These are phyloP conservation scores for Perca flavescens DNA, from an alignment of 2,113 vertebrate genomes.

Conservation along the genomic window DNA sequence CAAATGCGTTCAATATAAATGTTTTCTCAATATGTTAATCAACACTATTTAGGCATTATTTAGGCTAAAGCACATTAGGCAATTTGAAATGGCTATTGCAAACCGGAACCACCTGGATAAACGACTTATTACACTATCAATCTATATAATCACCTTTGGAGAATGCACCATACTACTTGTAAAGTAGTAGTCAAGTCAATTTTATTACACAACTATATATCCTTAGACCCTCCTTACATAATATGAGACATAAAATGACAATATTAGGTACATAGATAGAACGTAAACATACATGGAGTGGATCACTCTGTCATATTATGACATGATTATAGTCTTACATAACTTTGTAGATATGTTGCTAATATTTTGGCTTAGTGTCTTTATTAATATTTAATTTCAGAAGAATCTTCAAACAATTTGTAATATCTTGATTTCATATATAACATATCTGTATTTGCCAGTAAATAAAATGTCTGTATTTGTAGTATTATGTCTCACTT, in stretches of 20 bases:
- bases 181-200: background rate
- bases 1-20: background rate
- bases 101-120: background rate
- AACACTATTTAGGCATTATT: background rate
- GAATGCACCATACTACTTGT: background rate
- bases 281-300: no score
- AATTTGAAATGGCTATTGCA: background rate
- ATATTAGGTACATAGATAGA: no score
- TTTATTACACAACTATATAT: background rate
- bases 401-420: background rate
- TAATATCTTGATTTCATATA: background rate
- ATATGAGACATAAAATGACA: background rate
- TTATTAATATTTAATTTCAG: background rate
- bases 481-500: background rate
- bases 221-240: background rate
- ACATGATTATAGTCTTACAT: background rate
- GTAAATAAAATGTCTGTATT: background rate
- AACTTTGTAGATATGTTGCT: background rate
- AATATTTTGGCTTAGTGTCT: background rate
- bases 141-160: background rate
- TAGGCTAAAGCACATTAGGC: background rate
- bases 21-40: background rate
- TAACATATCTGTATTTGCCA: background rate
- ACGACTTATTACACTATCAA: background rate
- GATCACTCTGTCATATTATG: no score